A percentile compares a stretch with the other conserved stretches of the same genome.
phyloP scores from a whole-genome alignment of 2,888 invertebrate species.

The Loripinus fragilis region DNA sequence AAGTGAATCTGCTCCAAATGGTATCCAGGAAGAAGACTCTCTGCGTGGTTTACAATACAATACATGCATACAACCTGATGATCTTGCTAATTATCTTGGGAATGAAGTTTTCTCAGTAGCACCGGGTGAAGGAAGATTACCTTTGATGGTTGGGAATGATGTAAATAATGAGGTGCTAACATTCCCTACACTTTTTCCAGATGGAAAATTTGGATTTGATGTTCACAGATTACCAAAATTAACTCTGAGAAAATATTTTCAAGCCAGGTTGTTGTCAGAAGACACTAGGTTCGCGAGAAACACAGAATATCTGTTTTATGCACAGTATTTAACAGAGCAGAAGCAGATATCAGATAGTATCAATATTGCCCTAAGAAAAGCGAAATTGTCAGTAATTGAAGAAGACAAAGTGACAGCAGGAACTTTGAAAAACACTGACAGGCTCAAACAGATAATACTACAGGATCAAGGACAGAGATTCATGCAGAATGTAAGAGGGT shows the following conservation, averaged over 20 bases:
- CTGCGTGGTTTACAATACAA: constrained; percentile 5
- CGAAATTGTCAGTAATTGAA: too few species aligned
- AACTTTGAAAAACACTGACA: not conserved
- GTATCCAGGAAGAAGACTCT: not conserved
- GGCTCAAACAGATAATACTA: not conserved
- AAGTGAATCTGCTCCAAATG: not conserved
- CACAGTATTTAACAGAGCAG: not conserved
- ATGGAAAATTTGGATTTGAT: constrained; percentile 19
- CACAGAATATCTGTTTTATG: constrained; percentile 14
- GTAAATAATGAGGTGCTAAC: not conserved
- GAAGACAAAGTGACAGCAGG: constrained; percentile 26
- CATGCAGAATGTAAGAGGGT: constrained; percentile 37
- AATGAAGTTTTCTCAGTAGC: not conserved
- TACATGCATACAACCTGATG: constrained; percentile 17
- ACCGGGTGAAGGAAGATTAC: not conserved
- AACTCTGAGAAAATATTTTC: not conserved
- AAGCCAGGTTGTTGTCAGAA: constrained; percentile 5
- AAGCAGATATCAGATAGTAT: constrained; percentile 27
- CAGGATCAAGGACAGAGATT: not conserved
- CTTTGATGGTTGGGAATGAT: not conserved
- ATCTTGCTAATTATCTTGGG: not conserved
- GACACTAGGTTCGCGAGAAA: constrained; percentile 26
- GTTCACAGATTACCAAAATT: not conserved
- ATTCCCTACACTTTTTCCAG: constrained; percentile 28
- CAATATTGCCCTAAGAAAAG: constrained; percentile 28